Conservation (phyloP, 2,113 vertebrate genomes). For the Glareola pratincola region DNA sequence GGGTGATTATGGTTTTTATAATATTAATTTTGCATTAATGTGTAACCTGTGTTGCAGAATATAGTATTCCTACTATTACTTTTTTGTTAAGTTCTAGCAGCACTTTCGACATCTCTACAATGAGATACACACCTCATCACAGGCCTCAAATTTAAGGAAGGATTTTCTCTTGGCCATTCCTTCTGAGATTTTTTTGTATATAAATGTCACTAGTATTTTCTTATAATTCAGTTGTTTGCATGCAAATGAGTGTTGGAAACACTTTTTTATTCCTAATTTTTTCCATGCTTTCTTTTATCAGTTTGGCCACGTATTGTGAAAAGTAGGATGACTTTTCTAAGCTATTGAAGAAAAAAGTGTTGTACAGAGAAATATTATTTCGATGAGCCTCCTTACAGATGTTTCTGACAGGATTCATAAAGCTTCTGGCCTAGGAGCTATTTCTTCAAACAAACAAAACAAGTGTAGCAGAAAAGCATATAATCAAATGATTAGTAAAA, state of each 20-base stretch:
- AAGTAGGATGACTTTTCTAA: background rate
- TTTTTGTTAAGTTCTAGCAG: background rate
- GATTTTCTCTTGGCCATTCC: background rate
- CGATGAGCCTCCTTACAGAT: background rate
- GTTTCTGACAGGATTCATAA: background rate
- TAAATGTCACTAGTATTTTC: background rate
- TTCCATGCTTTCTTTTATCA: background rate
- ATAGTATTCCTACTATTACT: background rate
- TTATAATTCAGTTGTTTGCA: background rate
- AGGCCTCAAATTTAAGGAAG: background rate
- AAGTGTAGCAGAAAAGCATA: background rate
- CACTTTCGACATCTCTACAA: background rate
- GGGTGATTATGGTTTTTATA: background rate
- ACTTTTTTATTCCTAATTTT: background rate
- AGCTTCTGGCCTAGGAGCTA: background rate
- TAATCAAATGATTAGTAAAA: constrained; percentile 44
- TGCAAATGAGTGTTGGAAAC: background rate
- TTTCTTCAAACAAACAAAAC: background rate
- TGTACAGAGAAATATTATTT: background rate
- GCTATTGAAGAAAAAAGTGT: background rate
- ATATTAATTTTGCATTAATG: background rate
- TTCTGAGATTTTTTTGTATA: background rate
- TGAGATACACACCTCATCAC: background rate
- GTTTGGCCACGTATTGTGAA: background rate
- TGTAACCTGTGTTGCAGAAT: background rate